Evolutionary conservation across 2,113 vertebrate genomes (phyloP), one percentile per base, ranked within the genome.

Genomic region (Atractosteus spatula): DNA sequence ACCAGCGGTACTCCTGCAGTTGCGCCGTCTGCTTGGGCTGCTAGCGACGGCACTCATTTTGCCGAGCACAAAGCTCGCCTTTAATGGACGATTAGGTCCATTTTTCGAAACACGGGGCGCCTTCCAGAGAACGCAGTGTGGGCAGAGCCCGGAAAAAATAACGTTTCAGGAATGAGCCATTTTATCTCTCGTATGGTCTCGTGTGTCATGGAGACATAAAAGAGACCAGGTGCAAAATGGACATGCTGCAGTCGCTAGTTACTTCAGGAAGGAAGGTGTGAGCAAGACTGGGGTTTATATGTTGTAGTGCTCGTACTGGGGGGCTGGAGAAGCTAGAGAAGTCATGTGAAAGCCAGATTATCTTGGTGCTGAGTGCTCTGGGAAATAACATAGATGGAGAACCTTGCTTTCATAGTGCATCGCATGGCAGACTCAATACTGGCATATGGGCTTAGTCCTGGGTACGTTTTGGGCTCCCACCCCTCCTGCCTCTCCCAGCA

Each of bases 21-120:
- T 77, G 59, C 75, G 78, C 79, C 77, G 78, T 82, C 80, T 84
- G 78, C 78, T 66, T 73, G 75, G 6, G 14, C 29, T 13, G 68
- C 59, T 62, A 71, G 71, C 71, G 71, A 78, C 67, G 71, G 61
- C 44, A 13, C 67, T 66, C 54, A 62, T 51, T 63, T 14, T 71
- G 82, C 74, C 72, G 76, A 74, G 69, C 74, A 72, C 29, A 70
- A 29, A 71, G 73, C 56, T 66, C 68, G 47, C 47, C 47, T 51
- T 5, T 51, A 51, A 29, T 29, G 29, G 29, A 29, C 29, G 29
- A 57, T 64, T 76, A 62, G 65, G 71, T 63, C 74, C 16, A 3
- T 76, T 72, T 71, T 41, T 62, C 62, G 70, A 6, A 55, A 8
- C 17, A 69, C n/a, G 62, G 68, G 45, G 54, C 68, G 62, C 54